Percentiles rank a stretch among this genome's conserved stretches.
Evolutionary conservation across 2,888 invertebrate genomes (phyloP).

Genomic region (Lasius platythorax): DNA sequence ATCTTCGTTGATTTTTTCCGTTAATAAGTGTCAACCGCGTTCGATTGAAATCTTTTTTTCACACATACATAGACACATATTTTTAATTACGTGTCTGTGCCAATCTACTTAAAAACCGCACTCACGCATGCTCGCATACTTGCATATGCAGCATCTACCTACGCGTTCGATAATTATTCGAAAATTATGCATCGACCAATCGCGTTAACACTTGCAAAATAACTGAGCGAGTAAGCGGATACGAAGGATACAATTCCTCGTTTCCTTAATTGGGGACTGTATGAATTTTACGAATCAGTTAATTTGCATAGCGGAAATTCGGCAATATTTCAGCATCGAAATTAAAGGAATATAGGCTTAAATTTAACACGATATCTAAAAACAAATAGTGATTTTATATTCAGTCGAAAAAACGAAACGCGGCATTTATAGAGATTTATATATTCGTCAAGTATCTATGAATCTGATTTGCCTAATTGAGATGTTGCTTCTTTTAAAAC

Average conservation of each 20-base stretch:
- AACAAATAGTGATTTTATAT: not conserved
- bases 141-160: conserved; percentile 54
- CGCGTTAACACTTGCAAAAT: conserved; percentile 61
- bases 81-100: conserved; percentile 64
- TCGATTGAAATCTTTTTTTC: conserved; percentile 56
- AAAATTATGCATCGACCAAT: conserved; percentile 68
- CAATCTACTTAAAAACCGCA: conserved; percentile 64
- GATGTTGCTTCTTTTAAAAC: not conserved
- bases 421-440: not conserved
- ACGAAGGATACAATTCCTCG: conserved; percentile 16
- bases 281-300: not conserved
- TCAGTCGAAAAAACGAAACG: not conserved
- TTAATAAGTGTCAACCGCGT: conserved; percentile 14
- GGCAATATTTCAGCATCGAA: not conserved
- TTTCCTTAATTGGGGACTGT: not conserved
- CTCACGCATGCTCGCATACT: conserved; percentile 68
- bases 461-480: not conserved
- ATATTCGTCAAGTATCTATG: not conserved
- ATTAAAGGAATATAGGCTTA: not conserved
- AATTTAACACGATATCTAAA: not conserved
- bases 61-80: conserved; percentile 9
- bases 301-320: not conserved
- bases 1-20: not conserved
- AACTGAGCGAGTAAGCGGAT: not conserved
- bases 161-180: conserved; percentile 53